Evolutionary conservation across 2,797 vertebrate species (phyloP).

Genomic region (Sebastes steindachneri): DNA sequence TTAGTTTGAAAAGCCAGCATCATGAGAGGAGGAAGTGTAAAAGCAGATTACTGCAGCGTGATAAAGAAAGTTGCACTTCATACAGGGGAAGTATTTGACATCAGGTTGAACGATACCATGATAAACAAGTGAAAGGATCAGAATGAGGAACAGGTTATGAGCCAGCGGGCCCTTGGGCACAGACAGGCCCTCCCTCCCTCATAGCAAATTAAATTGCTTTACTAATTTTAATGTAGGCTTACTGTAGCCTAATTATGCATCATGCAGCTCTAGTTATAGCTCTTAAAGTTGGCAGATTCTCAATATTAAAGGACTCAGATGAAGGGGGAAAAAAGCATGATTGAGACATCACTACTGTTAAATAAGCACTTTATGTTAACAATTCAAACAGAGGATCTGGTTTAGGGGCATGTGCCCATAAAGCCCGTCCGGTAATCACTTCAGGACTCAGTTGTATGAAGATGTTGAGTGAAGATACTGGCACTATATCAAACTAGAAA

Average conservation of each 20-base stretch:
- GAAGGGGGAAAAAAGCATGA: neutral
- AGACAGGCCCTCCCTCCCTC: neutral
- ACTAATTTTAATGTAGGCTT: neutral
- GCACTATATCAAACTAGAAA: rapidly evolving
- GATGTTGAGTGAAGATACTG: rapidly evolving
- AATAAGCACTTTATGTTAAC: neutral
- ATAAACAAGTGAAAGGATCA: neutral
- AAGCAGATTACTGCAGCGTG: neutral
- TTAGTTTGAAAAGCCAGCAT: neutral
- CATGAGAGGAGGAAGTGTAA: neutral
- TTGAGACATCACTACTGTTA: neutral
- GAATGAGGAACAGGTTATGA: neutral
- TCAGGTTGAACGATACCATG: neutral
- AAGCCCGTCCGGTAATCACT: neutral
- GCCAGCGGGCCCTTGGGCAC: neutral
- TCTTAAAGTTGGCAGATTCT: neutral
- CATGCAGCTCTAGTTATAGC: neutral
- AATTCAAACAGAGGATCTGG: neutral
- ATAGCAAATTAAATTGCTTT: neutral
- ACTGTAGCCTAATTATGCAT: neutral
- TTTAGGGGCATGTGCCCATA: neutral
- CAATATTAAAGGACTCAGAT: neutral
- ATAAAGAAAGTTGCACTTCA: neutral
- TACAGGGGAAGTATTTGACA: neutral
- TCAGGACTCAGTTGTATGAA: too few species aligned